These are phyloP conservation scores for Sarcophaga subvicina DNA, from an alignment of 2,888 invertebrate genomes.

Conservation along the genomic window DNA sequence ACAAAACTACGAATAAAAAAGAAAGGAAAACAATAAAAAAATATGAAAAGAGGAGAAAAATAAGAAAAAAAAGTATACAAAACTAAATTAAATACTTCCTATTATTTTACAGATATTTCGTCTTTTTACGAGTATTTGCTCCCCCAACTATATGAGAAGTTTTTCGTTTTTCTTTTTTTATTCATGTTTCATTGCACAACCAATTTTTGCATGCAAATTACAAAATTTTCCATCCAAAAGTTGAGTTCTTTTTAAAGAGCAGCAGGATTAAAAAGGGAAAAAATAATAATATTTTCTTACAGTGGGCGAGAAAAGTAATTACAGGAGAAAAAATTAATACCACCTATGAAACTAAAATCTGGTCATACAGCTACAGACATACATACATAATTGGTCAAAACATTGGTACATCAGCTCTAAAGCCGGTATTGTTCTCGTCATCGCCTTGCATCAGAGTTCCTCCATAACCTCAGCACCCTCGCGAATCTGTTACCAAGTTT, in stretches of 20 bases:
- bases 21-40: too few species aligned
- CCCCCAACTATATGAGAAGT: neutral
- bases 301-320: neutral
- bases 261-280: neutral
- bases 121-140: neutral
- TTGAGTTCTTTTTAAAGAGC: neutral
- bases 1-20: conserved; percentile 1
- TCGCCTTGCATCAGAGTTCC: too few species aligned
- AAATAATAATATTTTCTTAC: neutral
- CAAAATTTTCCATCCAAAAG: conserved; percentile 1
- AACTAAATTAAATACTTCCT: conserved; percentile 63
- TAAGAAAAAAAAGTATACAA: neutral
- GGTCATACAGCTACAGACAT: too few species aligned
- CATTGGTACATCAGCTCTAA: too few species aligned
- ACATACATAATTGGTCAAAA: too few species aligned
- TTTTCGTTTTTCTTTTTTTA: neutral
- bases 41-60: too few species aligned
- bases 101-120: conserved; percentile 45
- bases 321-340: neutral
- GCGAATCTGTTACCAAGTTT: too few species aligned
- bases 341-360: too few species aligned
- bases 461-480: too few species aligned
- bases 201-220: conserved; percentile 53
- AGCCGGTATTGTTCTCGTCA: too few species aligned
- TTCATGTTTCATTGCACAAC: conserved; percentile 56